Base-by-base conservation (phyloP, 2,113 vertebrate genomes). In the Corythoichthys haematopterus region DNA sequence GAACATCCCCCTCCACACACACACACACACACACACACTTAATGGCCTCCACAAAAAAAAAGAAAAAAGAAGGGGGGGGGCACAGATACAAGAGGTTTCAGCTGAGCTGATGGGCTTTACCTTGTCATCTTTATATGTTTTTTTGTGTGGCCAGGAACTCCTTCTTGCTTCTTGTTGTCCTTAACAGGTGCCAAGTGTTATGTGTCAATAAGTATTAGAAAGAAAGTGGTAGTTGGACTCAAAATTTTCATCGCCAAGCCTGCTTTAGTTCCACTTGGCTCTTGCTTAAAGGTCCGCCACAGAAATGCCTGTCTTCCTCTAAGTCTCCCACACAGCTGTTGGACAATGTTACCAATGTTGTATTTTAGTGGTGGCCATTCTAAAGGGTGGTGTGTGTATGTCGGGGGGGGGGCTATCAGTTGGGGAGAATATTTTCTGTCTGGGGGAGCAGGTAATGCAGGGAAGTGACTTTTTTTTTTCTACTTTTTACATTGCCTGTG, bases 311-410 rank as follows among this genome's bases (percentile, higher is more conserved):
- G 75, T 64, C 65, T 71, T 74, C 65, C 74, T 58, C 55, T 71
- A 68, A 67, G 71, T 52, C 70, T 61, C 69, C 71, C 13, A 40
- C 69, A 78, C 80, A 80, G 80, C 82, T 85, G 79, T 78, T 77
- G 78, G 76, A 79, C 77, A 76, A 80, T 78, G 76, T 80, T 62
- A 80, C 67, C 74, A 78, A 79, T 75, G 86, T 84, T 85, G 67
- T 91, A 91, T 91, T 91, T 91, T 91, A 89, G 85, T 71, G 60
- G 71, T 80, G 79, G 76, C 85, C 86, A 80, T 88, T 91, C 88
- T 88, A 62, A 87, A 89, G 91, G 86, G 20, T n/a, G 52, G 20
- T 10, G 43, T 15, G 43, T 20, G 20, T 28, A 1, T 28, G 20
- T 28, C 1, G 20, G 20, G 43, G 14, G 43, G 6, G 59, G 15